Evolutionary conservation across 2,888 invertebrate genomes (phyloP).

Genomic region (Uropetala carovei): DNA sequence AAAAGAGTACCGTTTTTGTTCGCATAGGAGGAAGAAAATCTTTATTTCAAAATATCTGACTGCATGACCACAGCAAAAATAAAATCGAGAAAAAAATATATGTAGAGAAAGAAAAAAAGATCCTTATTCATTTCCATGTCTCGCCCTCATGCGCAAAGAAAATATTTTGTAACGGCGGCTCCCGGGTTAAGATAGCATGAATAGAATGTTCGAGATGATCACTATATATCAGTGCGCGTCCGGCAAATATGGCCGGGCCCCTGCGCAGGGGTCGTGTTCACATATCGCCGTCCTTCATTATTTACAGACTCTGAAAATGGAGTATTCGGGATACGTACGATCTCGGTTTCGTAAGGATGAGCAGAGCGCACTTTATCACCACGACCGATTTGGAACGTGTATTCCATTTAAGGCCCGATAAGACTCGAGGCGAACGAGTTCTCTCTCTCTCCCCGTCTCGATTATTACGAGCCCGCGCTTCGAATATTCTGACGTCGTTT

Average conservation of each 20-base stretch:
- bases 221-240: background rate
- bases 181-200: too few relatives aligned
- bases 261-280: background rate
- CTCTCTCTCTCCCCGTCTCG: background rate
- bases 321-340: background rate
- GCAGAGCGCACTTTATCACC: background rate
- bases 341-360: background rate
- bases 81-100: too few relatives aligned
- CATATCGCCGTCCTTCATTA: background rate
- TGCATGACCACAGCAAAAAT: too few relatives aligned
- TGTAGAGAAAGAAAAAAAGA: too few relatives aligned
- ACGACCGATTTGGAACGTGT: background rate
- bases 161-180: too few relatives aligned
- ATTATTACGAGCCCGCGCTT: background rate
- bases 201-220: too few relatives aligned
- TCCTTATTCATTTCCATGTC: too few relatives aligned
- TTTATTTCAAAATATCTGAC: too few relatives aligned
- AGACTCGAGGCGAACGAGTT: constrained; percentile 19
- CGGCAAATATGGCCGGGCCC: background rate
- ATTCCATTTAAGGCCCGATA: background rate
- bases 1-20: too few relatives aligned
- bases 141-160: too few relatives aligned
- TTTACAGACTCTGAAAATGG: background rate
- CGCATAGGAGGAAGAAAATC: too few relatives aligned
- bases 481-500: constrained; percentile 8